Evolutionary conservation across 53 echinoderm and acorn worm genomes (phyloP), one percentile per base, ranked within the genome.

Genomic region (Paracentrotus lividus): DNA sequence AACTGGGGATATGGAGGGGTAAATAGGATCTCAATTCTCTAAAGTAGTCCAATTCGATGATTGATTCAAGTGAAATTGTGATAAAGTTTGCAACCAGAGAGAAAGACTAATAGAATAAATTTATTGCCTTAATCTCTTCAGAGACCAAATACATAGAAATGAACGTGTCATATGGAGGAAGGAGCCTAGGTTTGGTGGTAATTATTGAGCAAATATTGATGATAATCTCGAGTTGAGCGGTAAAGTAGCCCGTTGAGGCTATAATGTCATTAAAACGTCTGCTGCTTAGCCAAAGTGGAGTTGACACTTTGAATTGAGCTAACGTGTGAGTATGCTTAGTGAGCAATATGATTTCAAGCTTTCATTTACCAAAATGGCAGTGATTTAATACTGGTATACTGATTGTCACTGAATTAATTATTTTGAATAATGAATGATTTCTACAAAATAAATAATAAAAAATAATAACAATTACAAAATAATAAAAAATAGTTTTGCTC

Each of bases 131-230:
- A 81, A 81, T 81, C 81, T 81, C 81, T 45, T 81, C 47, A 12
- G 81, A 81, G 44, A 45, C 81, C 81, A 44, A 81, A 47, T 12
- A 81, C 47, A 27, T 27, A 45, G n/a, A 23, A 47, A 27, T 47
- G 44, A n/a, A 44, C 81, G 81, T 81, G 81, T 45, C 81, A 45
- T 10, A 10, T 81, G 32, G 12, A 3, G 8, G n/a, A 45, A n/a
- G 81, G 81, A 81, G 81, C 33, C 56, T 29, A 47, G 44, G 42
- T 36, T 47, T 72, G 56, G 86, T 32, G n/a, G 69, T 90, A 90
- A 90, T 90, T 68, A 90, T 90, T 90, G 90, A 69, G 90, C 72
- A 90, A 90, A 90, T 90, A 90, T 90, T 90, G 90, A 72, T 90
- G 90, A 90, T 90, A 72, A 90, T 90, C 90, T 90, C 89, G 44